These are phyloP conservation scores for Desmophyllum pertusum DNA, from an alignment of 92 coral and sea anemone species.

Conservation along the genomic window DNA sequence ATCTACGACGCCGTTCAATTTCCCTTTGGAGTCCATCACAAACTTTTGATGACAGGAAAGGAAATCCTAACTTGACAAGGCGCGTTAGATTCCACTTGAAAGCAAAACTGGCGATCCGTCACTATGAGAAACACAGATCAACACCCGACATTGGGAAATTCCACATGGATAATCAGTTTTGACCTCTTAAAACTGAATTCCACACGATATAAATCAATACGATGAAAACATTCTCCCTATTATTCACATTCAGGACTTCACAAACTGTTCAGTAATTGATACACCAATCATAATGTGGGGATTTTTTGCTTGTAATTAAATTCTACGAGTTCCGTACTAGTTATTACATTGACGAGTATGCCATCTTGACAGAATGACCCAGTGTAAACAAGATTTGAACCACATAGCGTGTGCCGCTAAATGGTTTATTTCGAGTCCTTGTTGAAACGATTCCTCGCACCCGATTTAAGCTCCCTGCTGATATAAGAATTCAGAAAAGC, in stretches of 20 bases:
- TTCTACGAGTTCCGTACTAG: not conserved
- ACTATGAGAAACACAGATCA: not conserved
- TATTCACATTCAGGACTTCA: not conserved
- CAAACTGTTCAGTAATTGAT: not conserved
- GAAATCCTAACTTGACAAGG: not conserved
- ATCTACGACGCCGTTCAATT: not conserved
- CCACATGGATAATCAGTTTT: not conserved
- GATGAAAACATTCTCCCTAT: not conserved
- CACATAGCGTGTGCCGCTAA: not conserved
- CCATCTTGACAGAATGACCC: not conserved
- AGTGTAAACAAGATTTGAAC: conserved; percentile 29
- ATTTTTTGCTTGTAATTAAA: not conserved
- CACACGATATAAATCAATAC: not conserved
- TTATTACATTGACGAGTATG: not conserved
- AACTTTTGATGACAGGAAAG: conserved; percentile 20
- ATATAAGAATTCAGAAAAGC: not conserved
- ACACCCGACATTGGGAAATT: not conserved
- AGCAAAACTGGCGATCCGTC: not conserved
- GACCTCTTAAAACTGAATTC: not conserved
- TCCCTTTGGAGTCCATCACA: not conserved
- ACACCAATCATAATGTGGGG: not conserved
- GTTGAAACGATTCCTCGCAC: not conserved
- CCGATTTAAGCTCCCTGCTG: not conserved
- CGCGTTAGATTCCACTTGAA: not conserved
- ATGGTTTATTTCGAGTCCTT: not conserved